Evolutionary conservation across 2,797 vertebrate genomes (phyloP).

Genomic region (Siniperca scherzeri): DNA sequence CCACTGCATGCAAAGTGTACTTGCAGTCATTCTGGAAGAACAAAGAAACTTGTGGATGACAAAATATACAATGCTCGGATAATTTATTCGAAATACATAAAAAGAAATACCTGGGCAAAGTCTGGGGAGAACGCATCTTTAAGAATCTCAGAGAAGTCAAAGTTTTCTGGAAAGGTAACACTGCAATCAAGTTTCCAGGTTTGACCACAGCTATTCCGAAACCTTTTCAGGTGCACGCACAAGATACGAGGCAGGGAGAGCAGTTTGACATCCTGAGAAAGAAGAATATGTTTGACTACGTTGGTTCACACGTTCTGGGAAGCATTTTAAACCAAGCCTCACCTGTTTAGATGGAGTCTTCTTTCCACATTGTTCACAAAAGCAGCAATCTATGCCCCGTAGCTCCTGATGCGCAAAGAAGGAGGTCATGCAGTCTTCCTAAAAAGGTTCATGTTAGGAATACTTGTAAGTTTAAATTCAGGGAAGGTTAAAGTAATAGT

Average conservation of each 20-base stretch:
- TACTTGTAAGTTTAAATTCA: not conserved
- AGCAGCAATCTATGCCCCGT: constrained; percentile 59
- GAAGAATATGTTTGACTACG: not conserved
- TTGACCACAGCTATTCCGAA: not conserved
- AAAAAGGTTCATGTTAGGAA: not conserved
- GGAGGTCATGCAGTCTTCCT: constrained; percentile 77
- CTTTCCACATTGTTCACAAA: constrained; percentile 72
- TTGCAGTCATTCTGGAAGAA: constrained; percentile 57
- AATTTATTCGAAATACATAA: not conserved
- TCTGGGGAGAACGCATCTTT: constrained; percentile 30
- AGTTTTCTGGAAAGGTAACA: constrained; percentile 78
- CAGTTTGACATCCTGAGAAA: constrained; percentile 72
- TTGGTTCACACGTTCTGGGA: not conserved
- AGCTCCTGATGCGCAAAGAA: constrained; percentile 80
- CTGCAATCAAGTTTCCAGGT: constrained; percentile 69
- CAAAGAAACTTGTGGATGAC: constrained; percentile 2
- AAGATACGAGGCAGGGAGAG: constrained; percentile 79
- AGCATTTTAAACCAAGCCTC: constrained; percentile 10
- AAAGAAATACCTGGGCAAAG: constrained; percentile 54
- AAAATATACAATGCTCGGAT: not conserved
- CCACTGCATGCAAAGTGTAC: constrained; percentile 82
- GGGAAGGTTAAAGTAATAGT: not conserved
- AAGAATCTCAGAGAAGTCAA: constrained; percentile 58
- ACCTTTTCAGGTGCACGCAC: constrained; percentile 83
- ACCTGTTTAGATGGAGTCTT: constrained; percentile 76